phyloP scores from a whole-genome alignment of 1,140 invertebrate genomes.

The Choristoneura fumiferana region DNA sequence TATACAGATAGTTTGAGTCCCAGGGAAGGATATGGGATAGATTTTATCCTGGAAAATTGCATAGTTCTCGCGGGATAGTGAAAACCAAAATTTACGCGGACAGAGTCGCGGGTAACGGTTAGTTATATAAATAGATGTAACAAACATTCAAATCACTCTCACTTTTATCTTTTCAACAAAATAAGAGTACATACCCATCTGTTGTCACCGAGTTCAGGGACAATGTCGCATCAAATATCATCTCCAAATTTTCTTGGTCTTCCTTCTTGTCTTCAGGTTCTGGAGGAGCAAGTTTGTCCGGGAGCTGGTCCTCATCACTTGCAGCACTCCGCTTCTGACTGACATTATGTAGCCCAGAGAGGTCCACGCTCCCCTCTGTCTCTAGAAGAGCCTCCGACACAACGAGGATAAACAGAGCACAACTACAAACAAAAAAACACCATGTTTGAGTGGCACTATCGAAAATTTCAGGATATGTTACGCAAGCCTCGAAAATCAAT shows the following conservation, averaged over 20 bases:
- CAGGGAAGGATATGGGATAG: too few relatives aligned
- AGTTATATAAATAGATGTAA: too few relatives aligned
- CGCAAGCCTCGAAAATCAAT: constrained; percentile 10
- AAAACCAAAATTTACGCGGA: too few relatives aligned
- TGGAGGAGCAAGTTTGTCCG: constrained; percentile 22
- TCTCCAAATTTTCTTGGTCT: constrained; percentile 48
- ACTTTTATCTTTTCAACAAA: constrained; percentile 11
- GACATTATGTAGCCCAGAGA: constrained; percentile 68
- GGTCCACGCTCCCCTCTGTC: constrained; percentile 52
- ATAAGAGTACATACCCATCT: constrained; percentile 74
- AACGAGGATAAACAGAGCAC: constrained; percentile 67
- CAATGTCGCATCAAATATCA: constrained; percentile 71
- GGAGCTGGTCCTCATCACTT: constrained; percentile 32
- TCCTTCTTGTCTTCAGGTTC: constrained; percentile 28
- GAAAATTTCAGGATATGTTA: constrained; percentile 5
- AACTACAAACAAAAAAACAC: constrained; percentile 44
- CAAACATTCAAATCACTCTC: not conserved
- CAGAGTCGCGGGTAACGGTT: too few relatives aligned
- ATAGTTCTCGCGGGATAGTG: too few relatives aligned
- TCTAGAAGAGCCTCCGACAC: constrained; percentile 63
- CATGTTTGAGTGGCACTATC: constrained; percentile 3
- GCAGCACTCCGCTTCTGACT: constrained; percentile 47
- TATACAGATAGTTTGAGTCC: too few relatives aligned
- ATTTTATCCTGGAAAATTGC: too few relatives aligned
- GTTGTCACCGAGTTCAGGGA: constrained; percentile 78